phyloP scores from a whole-genome alignment of 2,797 vertebrate genomes.

The Prunella strophiata region DNA sequence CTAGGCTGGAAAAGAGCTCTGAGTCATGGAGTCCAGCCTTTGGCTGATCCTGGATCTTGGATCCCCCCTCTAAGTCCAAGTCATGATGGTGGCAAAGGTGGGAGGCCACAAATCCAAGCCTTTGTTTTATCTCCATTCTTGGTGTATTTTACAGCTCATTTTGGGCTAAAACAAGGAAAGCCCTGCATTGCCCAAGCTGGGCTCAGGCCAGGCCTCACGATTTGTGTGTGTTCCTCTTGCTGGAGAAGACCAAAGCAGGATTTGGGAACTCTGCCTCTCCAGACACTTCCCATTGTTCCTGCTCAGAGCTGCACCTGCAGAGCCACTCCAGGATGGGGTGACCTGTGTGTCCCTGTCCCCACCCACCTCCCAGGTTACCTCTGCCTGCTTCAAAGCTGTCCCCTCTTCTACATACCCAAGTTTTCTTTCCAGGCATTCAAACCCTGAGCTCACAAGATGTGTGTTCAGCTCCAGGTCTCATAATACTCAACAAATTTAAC shows the following conservation, averaged over 20 bases:
- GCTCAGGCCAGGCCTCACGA: neutral
- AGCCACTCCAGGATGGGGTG: accelerated
- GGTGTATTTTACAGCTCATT: neutral
- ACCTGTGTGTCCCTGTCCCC: neutral
- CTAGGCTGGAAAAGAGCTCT: neutral
- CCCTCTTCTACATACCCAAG: accelerated
- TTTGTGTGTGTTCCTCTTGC: neutral
- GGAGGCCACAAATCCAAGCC: neutral
- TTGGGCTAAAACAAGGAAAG: neutral
- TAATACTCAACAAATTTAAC: neutral
- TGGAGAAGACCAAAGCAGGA: neutral
- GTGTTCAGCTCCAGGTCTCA: neutral
- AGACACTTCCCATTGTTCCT: neutral
- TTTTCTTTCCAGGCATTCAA: neutral
- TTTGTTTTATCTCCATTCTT: neutral
- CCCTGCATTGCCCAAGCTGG: neutral
- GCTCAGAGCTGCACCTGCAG: neutral
- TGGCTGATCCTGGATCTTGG: neutral
- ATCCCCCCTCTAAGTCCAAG: neutral
- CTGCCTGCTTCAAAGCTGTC: neutral
- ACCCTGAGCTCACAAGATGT: neutral
- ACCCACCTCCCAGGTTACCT: neutral
- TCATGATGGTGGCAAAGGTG: neutral
- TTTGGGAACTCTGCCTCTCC: neutral
- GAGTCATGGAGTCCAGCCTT: accelerated